These are phyloP conservation scores for Drosophila rubida DNA, from an alignment of 2,888 invertebrate genomes.

Conservation along the genomic window DNA sequence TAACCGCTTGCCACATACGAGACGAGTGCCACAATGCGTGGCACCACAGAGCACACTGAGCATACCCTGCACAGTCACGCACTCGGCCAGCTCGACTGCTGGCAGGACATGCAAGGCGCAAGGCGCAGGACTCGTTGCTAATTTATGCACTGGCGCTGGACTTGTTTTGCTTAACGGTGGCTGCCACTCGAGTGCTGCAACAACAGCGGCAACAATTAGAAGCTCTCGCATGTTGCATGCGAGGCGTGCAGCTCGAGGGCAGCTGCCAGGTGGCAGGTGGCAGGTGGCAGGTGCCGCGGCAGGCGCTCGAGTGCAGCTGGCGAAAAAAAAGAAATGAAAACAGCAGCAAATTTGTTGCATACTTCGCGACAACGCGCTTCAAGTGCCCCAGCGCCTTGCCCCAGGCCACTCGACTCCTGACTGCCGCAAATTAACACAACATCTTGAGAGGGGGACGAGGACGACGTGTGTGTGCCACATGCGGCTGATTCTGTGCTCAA, in stretches of 20 bases:
- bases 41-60: conserved; percentile 18
- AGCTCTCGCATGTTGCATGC: conserved; percentile 76
- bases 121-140: conserved; percentile 40
- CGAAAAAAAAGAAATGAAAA: conserved; percentile 70
- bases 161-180: conserved; percentile 66
- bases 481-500: conserved; percentile 22
- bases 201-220: conserved; percentile 61
- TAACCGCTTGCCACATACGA: conserved; percentile 54
- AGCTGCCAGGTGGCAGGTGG: not conserved
- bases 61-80: no score
- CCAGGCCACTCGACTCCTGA: conserved; percentile 49
- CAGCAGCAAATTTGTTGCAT: conserved; percentile 78
- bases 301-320: conserved; percentile 76
- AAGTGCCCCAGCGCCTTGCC: conserved; percentile 39
- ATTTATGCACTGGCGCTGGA: conserved; percentile 73
- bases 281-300: conserved; percentile 10
- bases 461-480: not conserved
- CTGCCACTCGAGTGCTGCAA: conserved; percentile 40
- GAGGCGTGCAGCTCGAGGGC: conserved; percentile 30
- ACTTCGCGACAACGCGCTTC: conserved; percentile 71
- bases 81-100: no score
- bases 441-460: conserved; percentile 43
- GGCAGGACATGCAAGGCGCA: conserved; percentile 23
- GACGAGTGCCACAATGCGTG: no score
- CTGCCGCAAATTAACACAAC: conserved; percentile 79